Evolutionary conservation across 1,140 invertebrate species (phyloP), one percentile per base, ranked within the genome.

Genomic region (Harpegnathos saltator): DNA sequence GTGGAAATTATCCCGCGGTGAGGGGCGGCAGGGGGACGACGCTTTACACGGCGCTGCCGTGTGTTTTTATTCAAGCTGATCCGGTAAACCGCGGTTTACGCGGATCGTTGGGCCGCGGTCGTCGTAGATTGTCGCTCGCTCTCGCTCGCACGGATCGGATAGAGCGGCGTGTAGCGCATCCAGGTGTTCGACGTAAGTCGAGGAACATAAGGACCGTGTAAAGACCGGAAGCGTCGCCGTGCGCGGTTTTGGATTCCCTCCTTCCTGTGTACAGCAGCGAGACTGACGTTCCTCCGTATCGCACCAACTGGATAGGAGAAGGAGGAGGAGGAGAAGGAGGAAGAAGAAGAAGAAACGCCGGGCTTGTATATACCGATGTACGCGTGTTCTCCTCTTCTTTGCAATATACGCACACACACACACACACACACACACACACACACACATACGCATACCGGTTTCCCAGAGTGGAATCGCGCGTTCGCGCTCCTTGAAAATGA

Each of bases 211-310:
- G 75, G 65, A 80, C 52, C 7, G 52, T 48, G 65, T 58, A 80
- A 80, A 80, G 75, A 22, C 65, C 75, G 75, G 75, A 80, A 80
- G 50, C 56, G 56, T 22, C 22, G 65, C 44, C 75, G 22, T 38
- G 65, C 69, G 75, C 68, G 75, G 75, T 80, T 80, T 80, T 80
- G 63, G 65, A 80, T 71, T 80, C 75, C 54, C 75, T 24, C 50
- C 52, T 78, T 78, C 75, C 75, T 56, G 63, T 56, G 52, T 38
- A 29, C 26, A 24, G 12, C 33, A n/a, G n/a, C n/a, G n/a, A n/a
- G 19, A 15, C 44, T 54, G 62, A 68, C 74, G 74, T 44, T 75
- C 24, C 44, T 75, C 58, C 22, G 33, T 56, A 56, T 26, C 22
- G 22, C 11, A 12, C 12, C 4, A 5, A 5, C 50, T 68, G 63